Evolutionary conservation across 92 coral and sea anemone species (phyloP).

Genomic region (Galaxea fascicularis): DNA sequence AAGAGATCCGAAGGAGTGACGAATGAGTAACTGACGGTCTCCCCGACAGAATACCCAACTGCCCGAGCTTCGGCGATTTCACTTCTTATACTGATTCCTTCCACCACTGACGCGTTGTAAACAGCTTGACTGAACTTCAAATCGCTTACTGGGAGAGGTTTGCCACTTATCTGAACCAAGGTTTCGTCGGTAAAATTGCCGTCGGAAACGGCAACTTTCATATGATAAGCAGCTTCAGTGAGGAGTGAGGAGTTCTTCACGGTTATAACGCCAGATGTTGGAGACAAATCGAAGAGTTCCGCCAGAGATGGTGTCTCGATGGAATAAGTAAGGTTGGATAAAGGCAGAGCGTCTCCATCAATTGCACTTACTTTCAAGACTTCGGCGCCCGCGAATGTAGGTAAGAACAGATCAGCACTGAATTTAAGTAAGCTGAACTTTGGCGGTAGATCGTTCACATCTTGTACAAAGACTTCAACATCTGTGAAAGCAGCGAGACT

Average conservation of each 20-base stretch:
- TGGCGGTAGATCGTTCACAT: conserved; percentile 89
- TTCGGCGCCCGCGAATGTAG: conserved; percentile 73
- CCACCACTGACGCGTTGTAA: conserved; percentile 75
- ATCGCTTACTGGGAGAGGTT: conserved; percentile 65
- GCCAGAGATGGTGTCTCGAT: conserved; percentile 47
- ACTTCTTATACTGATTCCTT: conserved; percentile 71
- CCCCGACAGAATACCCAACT: conserved; percentile 83
- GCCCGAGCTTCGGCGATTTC: conserved; percentile 75
- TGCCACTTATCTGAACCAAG: conserved; percentile 69
- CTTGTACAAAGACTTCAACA: conserved; percentile 73
- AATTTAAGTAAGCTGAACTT: conserved; percentile 65
- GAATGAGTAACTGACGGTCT: conserved; percentile 82
- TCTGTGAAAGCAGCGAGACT: conserved; percentile 76
- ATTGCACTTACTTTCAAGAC: conserved; percentile 81
- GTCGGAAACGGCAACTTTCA: conserved; percentile 77
- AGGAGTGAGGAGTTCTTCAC: conserved; percentile 74
- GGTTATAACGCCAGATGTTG: conserved; percentile 68
- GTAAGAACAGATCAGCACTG: conserved; percentile 74
- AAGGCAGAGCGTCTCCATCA: conserved; percentile 75
- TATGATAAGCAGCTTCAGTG: conserved; percentile 53
- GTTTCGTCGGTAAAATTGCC: conserved; percentile 74
- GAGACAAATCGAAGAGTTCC: conserved; percentile 65
- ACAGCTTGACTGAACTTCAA: conserved; percentile 74
- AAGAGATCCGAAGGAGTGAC: conserved; percentile 88
- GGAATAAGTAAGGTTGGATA: conserved; percentile 75